Base-by-base conservation (phyloP, 2,888 invertebrate genomes). In the Agriopis aurantiaria region DNA sequence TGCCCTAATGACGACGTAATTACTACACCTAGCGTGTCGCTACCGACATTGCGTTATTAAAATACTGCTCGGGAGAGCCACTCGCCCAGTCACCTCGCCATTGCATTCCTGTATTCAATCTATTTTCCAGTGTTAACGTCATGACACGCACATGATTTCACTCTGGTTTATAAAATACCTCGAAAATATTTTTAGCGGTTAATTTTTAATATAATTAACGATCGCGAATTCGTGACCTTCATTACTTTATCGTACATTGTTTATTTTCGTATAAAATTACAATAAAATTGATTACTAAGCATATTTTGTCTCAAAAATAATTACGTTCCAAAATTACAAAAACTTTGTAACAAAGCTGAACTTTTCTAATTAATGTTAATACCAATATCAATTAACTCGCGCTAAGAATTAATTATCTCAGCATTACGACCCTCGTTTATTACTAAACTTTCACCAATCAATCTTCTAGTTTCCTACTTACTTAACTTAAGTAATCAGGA, bases 361-460 rank as follows among this genome's bases (percentile, higher is more conserved):
- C 87, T 92, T 92, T 91, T 91, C 91, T 91, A 93, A 93, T 93
- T 92, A 92, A 90, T 90, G 90, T 89, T 92, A 91, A 91, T 91
- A 90, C 88, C 88, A 86, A 89, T 91, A 91, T 91, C 91, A 91
- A 93, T 93, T 92, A 92, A 91, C 87, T 91, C 89, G 88, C 87
- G 88, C 89, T 91, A 91, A 90, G 91, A 92, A 92, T 92, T 92
- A 91, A 92, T 92, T 92, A 92, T 91, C 89, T 91, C 85, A 86
- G 89, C 86, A 91, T 91, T 90, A 90, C 88, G 88, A 84, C 89
- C 87, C 88, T 88, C 89, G 91, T 92, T 92, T 92, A 92, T 92
- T 92, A 90, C 89, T 88, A 90, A 92, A 92, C 90, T 93, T 92
- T 89, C 86, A 90, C 91, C 90, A 90, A 91, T 92, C 91, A 92